These are phyloP conservation scores for Poecile atricapillus DNA, from an alignment of 2,113 vertebrate genomes.

Conservation along the genomic window DNA sequence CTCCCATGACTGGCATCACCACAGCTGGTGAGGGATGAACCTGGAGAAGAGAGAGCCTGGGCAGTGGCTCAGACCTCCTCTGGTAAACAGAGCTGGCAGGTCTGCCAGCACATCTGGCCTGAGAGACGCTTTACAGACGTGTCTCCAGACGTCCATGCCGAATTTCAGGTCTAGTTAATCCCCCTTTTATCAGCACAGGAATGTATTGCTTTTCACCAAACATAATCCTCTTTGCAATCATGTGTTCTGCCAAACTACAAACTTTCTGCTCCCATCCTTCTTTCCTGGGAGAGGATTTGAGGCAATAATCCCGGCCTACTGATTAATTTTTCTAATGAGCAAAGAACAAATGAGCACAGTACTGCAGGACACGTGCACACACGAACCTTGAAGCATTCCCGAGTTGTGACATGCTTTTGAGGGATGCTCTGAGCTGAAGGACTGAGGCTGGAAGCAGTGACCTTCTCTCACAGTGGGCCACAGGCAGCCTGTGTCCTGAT, in stretches of 20 bases:
- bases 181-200: not conserved
- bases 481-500: not conserved
- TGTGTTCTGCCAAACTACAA: slow-evolving; percentile 36
- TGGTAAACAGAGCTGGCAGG: not conserved
- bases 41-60: not conserved
- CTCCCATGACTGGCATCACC: not conserved
- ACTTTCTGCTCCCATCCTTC: not conserved
- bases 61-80: not conserved
- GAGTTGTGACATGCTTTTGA: not conserved
- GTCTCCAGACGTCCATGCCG: fast-evolving
- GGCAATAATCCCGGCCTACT: not conserved
- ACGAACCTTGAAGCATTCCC: fast-evolving
- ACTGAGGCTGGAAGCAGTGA: not conserved
- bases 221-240: slow-evolving; percentile 66
- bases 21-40: not conserved
- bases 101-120: not conserved
- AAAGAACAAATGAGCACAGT: not conserved
- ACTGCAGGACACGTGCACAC: fast-evolving
- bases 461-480: not conserved
- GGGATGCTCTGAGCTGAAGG: not conserved
- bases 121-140: not conserved
- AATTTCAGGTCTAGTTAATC: slow-evolving; percentile 24
- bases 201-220: slow-evolving; percentile 33
- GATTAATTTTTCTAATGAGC: not conserved
- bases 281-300: not conserved